Evolutionary conservation across 2,113 vertebrate species (phyloP).

Genomic region (Corvus moneduloides): DNA sequence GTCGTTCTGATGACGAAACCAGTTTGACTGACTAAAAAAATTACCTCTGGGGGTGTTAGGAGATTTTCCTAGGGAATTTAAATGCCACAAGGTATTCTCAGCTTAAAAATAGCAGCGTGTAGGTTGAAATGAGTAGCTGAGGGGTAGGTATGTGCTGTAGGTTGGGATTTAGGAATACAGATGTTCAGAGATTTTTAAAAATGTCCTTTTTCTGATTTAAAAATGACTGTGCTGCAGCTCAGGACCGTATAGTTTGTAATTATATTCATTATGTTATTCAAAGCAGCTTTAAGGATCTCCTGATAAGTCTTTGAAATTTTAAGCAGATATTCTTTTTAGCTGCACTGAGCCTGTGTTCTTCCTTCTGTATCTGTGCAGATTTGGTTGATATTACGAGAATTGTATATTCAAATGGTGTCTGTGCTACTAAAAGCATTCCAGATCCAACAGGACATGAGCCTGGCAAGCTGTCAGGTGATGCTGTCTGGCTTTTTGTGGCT

Average conservation of each 20-base stretch:
- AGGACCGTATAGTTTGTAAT: not conserved
- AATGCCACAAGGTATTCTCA: slow-evolving; percentile 59
- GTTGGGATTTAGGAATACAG: slow-evolving; percentile 48
- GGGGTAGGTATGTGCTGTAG: slow-evolving; percentile 39
- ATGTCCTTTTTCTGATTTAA: slow-evolving; percentile 32
- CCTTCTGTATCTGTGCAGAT: not conserved
- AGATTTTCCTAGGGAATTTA: slow-evolving; percentile 56
- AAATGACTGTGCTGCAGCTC: slow-evolving; percentile 1
- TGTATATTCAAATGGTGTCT: not conserved
- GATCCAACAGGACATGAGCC: not conserved
- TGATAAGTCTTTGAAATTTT: not conserved
- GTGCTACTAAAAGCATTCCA: not conserved
- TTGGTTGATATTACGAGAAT: not conserved
- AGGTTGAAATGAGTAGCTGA: slow-evolving; percentile 55
- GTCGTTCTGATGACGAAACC: slow-evolving; percentile 41
- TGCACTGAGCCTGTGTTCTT: not conserved
- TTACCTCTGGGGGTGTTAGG: slow-evolving; percentile 34
- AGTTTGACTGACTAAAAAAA: slow-evolving; percentile 49
- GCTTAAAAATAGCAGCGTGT: slow-evolving; percentile 60
- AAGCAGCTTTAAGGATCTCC: not conserved
- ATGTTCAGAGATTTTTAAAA: slow-evolving; percentile 35
- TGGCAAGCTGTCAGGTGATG: not conserved
- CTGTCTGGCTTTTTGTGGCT: not conserved
- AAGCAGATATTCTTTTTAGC: not conserved
- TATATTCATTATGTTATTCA: not conserved